Conservation (phyloP, 2,888 invertebrate genomes). For the Campoplex nolae region DNA sequence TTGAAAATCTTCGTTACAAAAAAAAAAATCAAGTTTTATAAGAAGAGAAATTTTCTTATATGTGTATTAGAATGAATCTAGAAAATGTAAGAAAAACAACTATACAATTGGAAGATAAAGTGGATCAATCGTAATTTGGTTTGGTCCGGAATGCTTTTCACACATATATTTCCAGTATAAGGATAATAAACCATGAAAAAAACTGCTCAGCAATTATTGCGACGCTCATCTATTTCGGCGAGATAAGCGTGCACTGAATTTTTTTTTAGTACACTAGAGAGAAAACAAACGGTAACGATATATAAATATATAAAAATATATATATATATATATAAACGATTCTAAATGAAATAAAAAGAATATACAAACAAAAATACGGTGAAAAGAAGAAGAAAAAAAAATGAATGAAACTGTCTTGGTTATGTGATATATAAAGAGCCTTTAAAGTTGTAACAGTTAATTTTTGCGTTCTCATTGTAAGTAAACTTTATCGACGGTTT, state of each 20-base stretch:
- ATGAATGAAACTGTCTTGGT: constrained; percentile 78
- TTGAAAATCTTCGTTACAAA: background rate
- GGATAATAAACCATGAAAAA: constrained; percentile 45
- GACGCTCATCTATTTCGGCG: constrained; percentile 76
- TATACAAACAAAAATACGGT: constrained; percentile 54
- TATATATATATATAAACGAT: constrained; percentile 68
- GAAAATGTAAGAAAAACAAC: background rate
- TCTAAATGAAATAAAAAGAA: constrained; percentile 73
- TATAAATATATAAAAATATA: constrained; percentile 4
- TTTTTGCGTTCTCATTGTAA: constrained; percentile 76
- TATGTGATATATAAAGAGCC: constrained; percentile 82
- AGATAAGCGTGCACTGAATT: constrained; percentile 77
- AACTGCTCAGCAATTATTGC: constrained; percentile 78
- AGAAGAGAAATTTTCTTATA: background rate
- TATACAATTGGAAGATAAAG: background rate
- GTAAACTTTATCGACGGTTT: constrained; percentile 78
- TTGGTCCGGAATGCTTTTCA: constrained; percentile 3
- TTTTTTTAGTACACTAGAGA: constrained; percentile 70
- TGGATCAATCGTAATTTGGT: background rate
- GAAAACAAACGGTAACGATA: constrained; percentile 27
- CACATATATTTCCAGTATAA: constrained; percentile 54
- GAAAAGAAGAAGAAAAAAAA: constrained; percentile 40
- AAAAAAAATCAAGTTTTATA: background rate
- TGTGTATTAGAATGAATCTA: background rate
- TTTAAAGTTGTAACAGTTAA: constrained; percentile 79